Conservation (phyloP, 2,797 vertebrate genomes). For the Gymnopithys bicolor region DNA sequence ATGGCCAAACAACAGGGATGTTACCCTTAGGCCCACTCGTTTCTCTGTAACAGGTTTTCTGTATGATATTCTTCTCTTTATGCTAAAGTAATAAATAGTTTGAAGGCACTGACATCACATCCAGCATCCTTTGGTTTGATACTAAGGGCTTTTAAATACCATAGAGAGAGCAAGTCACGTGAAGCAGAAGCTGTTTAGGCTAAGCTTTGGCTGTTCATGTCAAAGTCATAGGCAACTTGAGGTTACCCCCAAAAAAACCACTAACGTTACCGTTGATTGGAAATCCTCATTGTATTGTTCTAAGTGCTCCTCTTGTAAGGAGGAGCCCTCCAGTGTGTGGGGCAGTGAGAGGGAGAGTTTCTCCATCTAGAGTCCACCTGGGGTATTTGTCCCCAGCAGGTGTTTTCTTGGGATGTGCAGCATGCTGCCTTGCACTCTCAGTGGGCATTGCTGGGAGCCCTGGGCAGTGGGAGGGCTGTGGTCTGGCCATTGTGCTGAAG, state of each 20-base stretch:
- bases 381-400: not conserved
- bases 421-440: fast-evolving
- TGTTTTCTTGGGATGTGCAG: not conserved
- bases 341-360: not conserved
- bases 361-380: not conserved
- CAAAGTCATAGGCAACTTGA: not conserved
- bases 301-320: not conserved
- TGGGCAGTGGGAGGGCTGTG: not conserved
- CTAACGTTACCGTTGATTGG: not conserved
- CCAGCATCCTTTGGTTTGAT: not conserved
- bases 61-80: not conserved
- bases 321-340: not conserved
- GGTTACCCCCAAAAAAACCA: not conserved
- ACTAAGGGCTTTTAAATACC: not conserved
- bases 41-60: not conserved
- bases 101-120: not conserved
- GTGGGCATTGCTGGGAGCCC: not conserved
- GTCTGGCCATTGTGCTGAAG: not conserved
- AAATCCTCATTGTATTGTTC: not conserved
- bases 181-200: not conserved
- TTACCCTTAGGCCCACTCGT: not conserved
- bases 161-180: not conserved
- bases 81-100: not conserved
- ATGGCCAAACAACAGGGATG: not conserved
- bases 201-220: not conserved